Evolutionary conservation across 2,113 vertebrate genomes (phyloP), one percentile per base, ranked within the genome.

Genomic region (Spheniscus mendiculus): DNA sequence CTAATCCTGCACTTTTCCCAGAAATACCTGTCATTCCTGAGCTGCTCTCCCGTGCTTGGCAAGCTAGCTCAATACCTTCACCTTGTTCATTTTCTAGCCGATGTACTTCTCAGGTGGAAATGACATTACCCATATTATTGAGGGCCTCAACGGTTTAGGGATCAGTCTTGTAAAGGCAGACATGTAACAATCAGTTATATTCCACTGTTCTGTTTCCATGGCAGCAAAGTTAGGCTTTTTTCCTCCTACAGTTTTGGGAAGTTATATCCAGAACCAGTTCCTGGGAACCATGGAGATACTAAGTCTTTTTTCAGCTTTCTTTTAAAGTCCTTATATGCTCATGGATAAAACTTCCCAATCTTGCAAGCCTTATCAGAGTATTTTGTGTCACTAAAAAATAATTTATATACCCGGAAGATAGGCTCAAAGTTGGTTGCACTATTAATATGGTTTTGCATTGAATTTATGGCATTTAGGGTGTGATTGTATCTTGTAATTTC

Each of bases 201-300:
- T 80, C 67, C 72, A 50, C 91, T 45, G 15, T 77, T 95, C 86
- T 63, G 96, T 97, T 96, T 91, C 93, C 91, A 95, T 94, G 77
- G 94, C 36, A 96, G 50, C 93, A 81, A 91, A 92, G 87, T 89
- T 82, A 55, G 19, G 5, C 13, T 71, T 78, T 89, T 86, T 86
- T 29, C 34, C 62, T 82, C 50, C 55, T 87, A 70, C 89, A 91
- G 10, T 78, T 96, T 92, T 91, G 76, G 63, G 38, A 93, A 91
- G 59, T 96, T 95, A 78, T 67, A 95, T 95, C 56, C 85, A 92
- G 93, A 94, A 82, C 20, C 63, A 63, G 32, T 47, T 92, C 15
- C 72, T 87, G 42, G 72, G 47, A 94, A 71, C 94, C 94, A 96
- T 97, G 94, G 96, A 96, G 94, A 95, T 63, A 52, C 18, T 10